Percentiles rank a stretch among this genome's conserved stretches.
Evolutionary conservation across 2,888 invertebrate species (phyloP).

Genomic region (Sicus ferrugineus): DNA sequence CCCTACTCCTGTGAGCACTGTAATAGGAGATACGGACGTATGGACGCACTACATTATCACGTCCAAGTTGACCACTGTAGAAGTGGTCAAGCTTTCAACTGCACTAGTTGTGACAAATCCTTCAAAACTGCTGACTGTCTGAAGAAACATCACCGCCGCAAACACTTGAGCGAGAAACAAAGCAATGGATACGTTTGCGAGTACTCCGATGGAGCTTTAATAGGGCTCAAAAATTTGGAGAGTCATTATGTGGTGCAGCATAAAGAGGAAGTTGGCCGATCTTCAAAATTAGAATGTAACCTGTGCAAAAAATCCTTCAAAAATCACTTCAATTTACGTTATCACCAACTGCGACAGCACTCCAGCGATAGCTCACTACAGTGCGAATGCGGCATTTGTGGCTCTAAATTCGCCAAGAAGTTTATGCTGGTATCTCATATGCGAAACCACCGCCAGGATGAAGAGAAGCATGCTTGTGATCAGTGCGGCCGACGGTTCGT

Average conservation of each 20-base stretch:
- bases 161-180: slow-evolving; percentile 32
- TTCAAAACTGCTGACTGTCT: slow-evolving; percentile 38
- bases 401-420: slow-evolving; percentile 39
- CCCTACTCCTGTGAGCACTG: slow-evolving; percentile 38
- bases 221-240: slow-evolving; percentile 33
- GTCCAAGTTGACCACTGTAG: slow-evolving; percentile 32
- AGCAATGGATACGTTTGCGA: slow-evolving; percentile 38
- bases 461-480: slow-evolving; percentile 40
- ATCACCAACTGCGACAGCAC: slow-evolving; percentile 40
- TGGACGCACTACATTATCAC: slow-evolving; percentile 38
- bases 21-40: slow-evolving; percentile 37
- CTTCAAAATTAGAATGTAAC: slow-evolving; percentile 38
- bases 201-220: slow-evolving; percentile 39
- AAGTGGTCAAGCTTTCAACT: slow-evolving; percentile 23
- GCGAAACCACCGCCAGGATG: slow-evolving; percentile 39
- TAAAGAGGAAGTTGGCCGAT: slow-evolving; percentile 37
- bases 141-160: slow-evolving; percentile 33
- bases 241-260: slow-evolving; percentile 32
- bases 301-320: slow-evolving; percentile 40
- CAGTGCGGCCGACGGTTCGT: slow-evolving; percentile 41
- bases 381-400: slow-evolving; percentile 40
- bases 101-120: slow-evolving; percentile 34
- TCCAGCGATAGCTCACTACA: slow-evolving; percentile 33
- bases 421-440: slow-evolving; percentile 40
- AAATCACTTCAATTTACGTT: slow-evolving; percentile 38